These are phyloP conservation scores for Hesperia comma DNA, from an alignment of 2,888 invertebrate genomes.

Conservation along the genomic window DNA sequence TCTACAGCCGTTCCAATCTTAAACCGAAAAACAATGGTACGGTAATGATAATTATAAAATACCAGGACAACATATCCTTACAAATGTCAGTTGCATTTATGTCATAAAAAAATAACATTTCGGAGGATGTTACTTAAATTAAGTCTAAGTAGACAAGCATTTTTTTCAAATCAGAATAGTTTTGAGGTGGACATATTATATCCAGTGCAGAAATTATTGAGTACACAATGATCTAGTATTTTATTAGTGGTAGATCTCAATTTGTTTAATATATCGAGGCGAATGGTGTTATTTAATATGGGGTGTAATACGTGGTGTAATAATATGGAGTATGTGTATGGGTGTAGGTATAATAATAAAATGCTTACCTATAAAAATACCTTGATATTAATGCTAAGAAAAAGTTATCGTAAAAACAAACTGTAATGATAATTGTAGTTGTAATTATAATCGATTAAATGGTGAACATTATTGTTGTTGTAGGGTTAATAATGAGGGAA, in stretches of 20 bases:
- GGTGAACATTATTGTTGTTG: too few species aligned
- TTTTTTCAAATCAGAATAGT: neutral
- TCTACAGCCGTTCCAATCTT: slow-evolving; percentile 4
- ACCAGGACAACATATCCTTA: slow-evolving; percentile 5
- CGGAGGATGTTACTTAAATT: slow-evolving; percentile 9
- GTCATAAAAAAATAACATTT: slow-evolving; percentile 21
- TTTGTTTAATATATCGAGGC: neutral
- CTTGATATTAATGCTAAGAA: too few species aligned
- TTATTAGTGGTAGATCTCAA: neutral
- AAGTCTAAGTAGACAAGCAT: slow-evolving; percentile 19
- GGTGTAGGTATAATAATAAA: too few species aligned
- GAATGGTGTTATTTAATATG: too few species aligned
- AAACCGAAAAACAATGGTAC: slow-evolving; percentile 19
- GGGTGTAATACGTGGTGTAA: too few species aligned
- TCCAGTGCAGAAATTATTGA: neutral
- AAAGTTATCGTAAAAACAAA: too few species aligned
- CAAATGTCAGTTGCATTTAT: neutral
- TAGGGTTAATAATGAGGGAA: too few species aligned
- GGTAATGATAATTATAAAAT: slow-evolving; percentile 14
- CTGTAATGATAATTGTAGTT: too few species aligned
- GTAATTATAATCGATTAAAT: too few species aligned
- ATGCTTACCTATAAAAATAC: too few species aligned
- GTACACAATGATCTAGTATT: neutral
- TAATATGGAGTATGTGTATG: too few species aligned
- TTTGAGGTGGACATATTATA: neutral